Conservation (phyloP, 2,113 vertebrate species). For the Malurus elegans region DNA sequence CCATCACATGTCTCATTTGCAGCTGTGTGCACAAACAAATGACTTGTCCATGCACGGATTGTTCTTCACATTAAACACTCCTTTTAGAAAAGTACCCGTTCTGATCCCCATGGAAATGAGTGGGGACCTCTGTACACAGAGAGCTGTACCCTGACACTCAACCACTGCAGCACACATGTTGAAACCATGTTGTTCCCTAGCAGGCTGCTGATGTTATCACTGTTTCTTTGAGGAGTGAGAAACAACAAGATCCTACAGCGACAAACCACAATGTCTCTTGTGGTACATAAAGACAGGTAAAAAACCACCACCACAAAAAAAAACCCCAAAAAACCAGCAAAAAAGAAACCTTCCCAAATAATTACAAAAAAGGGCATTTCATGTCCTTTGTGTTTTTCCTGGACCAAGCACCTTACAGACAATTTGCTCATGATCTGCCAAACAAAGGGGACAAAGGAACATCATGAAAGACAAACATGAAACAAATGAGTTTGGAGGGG, state of each 20-base stretch:
- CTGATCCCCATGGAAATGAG: not conserved
- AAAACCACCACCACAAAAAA: not conserved
- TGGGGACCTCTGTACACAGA: not conserved
- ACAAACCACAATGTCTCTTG: not conserved
- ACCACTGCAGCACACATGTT: not conserved
- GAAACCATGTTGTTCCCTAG: not conserved
- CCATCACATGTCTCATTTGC: not conserved
- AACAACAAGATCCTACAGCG: not conserved
- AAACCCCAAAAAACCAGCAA: not conserved
- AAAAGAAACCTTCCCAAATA: not conserved
- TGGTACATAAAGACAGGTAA: not conserved
- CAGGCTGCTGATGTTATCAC: slow-evolving; percentile 10
- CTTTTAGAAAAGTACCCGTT: not conserved
- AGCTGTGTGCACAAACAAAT: not conserved
- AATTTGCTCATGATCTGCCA: not conserved
- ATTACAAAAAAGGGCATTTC: not conserved
- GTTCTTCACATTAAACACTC: not conserved
- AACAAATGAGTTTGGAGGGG: not conserved
- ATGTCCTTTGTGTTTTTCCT: not conserved
- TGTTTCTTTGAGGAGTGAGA: not conserved
- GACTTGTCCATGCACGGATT: not conserved
- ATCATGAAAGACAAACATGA: not conserved
- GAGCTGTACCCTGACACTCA: not conserved
- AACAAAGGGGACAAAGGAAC: not conserved
- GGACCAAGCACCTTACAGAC: not conserved